Conservation (phyloP, 2,797 vertebrate genomes). For the Rachycentron canadum region DNA sequence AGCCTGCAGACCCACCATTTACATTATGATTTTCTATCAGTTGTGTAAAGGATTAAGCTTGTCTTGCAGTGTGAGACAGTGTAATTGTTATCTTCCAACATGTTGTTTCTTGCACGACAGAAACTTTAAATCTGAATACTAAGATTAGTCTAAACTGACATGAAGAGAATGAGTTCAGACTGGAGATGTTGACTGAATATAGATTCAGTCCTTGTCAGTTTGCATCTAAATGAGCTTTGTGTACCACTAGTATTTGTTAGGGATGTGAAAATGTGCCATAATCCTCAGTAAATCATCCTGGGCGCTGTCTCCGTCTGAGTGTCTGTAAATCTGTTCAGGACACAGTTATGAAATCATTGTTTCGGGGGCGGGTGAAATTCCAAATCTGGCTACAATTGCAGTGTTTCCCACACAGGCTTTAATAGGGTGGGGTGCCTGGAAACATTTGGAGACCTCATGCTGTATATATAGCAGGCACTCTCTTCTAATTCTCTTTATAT, state of each 20-base stretch:
- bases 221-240: conserved; percentile 43
- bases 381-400: conserved; percentile 61
- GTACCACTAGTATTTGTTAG: conserved; percentile 26
- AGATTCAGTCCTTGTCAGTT: conserved; percentile 15
- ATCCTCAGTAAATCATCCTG: conserved; percentile 48
- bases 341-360: conserved; percentile 66
- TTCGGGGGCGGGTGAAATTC: conserved; percentile 54
- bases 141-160: conserved; percentile 3
- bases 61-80: conserved; percentile 5
- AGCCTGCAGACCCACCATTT: conserved; percentile 13
- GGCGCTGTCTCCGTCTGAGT: conserved; percentile 51
- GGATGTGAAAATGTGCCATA: conserved; percentile 44
- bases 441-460: conserved; percentile 38
- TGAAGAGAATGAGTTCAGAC: conserved; percentile 1
- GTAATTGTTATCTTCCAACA: conserved; percentile 5
- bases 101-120: conserved; percentile 3
- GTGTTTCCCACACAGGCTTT: conserved; percentile 59
- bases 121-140: conserved; percentile 9
- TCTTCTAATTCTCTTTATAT: conserved; percentile 4
- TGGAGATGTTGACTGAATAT: not conserved
- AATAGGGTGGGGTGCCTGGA: conserved; percentile 42
- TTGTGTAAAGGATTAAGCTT: not conserved
- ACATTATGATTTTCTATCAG: conserved; percentile 3
- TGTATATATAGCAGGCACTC: conserved; percentile 33
- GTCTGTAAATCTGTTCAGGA: conserved; percentile 47